These are phyloP conservation scores for Spisula subtruncata DNA, from an alignment of 2,888 invertebrate species.

Conservation along the genomic window DNA sequence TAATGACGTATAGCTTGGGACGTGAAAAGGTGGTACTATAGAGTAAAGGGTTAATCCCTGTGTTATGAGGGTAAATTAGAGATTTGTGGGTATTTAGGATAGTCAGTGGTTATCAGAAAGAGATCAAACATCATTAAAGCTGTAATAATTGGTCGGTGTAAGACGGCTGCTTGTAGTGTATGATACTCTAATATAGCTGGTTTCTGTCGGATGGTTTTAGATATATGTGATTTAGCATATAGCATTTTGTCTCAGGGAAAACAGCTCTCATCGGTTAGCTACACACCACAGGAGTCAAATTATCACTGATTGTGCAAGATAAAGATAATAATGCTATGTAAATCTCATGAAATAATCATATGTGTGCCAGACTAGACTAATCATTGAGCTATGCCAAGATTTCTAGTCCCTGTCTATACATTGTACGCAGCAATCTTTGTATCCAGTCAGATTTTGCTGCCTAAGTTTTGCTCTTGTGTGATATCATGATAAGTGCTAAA, in stretches of 20 bases:
- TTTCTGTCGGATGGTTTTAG: not conserved
- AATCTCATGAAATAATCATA: slow-evolving; percentile 2
- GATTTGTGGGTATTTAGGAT: not conserved
- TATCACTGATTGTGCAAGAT: slow-evolving; percentile 27
- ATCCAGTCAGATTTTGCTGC: not conserved
- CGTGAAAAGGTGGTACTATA: no score
- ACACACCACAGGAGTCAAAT: slow-evolving; percentile 18
- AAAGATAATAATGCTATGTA: slow-evolving; percentile 23
- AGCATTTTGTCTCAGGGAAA: not conserved
- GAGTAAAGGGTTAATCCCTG: no score
- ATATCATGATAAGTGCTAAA: no score
- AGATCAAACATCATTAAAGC: not conserved
- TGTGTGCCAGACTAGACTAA: slow-evolving; percentile 6
- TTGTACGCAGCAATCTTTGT: not conserved
- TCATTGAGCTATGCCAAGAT: slow-evolving; percentile 15
- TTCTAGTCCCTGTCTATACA: not conserved
- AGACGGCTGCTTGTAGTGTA: not conserved
- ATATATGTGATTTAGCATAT: not conserved
- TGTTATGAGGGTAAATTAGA: no score
- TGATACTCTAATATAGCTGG: not conserved
- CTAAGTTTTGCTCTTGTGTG: no score
- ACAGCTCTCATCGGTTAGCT: not conserved
- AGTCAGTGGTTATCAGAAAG: not conserved
- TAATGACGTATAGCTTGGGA: no score
- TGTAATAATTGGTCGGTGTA: not conserved